phyloP scores from a whole-genome alignment of 2,888 invertebrate genomes.

The Hypselothyrea guttata region DNA sequence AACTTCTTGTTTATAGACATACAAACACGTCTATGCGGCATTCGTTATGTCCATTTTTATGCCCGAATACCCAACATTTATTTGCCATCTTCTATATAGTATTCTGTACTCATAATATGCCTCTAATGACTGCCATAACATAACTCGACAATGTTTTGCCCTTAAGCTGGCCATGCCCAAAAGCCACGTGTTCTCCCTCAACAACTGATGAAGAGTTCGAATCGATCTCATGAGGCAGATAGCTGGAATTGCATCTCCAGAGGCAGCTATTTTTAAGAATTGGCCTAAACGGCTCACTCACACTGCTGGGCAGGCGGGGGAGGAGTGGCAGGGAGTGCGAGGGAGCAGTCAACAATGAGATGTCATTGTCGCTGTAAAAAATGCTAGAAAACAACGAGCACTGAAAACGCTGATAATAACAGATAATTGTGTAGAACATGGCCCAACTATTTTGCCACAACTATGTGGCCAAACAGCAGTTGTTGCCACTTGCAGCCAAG shows the following conservation, averaged over 20 bases:
- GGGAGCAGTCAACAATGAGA: constrained; percentile 53
- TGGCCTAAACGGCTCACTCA: constrained; percentile 59
- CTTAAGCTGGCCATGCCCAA: constrained; percentile 3
- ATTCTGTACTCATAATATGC: background rate
- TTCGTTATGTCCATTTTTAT: too few relatives aligned
- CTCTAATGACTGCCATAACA: too few relatives aligned
- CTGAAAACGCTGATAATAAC: constrained; percentile 74
- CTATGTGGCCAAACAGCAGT: constrained; percentile 29
- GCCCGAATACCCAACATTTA: too few relatives aligned
- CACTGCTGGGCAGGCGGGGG: background rate
- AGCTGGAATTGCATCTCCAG: constrained; percentile 46
- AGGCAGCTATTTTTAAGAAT: constrained; percentile 73
- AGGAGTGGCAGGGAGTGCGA: background rate
- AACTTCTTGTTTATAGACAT: too few relatives aligned
- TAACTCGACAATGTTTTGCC: constrained; percentile 3
- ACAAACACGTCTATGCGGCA: too few relatives aligned
- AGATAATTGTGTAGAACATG: constrained; percentile 82
- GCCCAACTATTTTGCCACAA: constrained; percentile 69
- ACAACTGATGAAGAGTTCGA: constrained; percentile 25
- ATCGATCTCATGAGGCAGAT: constrained; percentile 2
- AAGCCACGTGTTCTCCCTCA: constrained; percentile 70
- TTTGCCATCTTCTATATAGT: too few relatives aligned
- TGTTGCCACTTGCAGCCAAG: background rate
- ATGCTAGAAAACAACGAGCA: constrained; percentile 30
- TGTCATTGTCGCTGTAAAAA: constrained; percentile 58